Evolutionary conservation across 30 jellyfish, hydroid and myxozoan genomes (phyloP), one percentile per base, ranked within the genome.

Genomic region (Turritopsis rubra): DNA sequence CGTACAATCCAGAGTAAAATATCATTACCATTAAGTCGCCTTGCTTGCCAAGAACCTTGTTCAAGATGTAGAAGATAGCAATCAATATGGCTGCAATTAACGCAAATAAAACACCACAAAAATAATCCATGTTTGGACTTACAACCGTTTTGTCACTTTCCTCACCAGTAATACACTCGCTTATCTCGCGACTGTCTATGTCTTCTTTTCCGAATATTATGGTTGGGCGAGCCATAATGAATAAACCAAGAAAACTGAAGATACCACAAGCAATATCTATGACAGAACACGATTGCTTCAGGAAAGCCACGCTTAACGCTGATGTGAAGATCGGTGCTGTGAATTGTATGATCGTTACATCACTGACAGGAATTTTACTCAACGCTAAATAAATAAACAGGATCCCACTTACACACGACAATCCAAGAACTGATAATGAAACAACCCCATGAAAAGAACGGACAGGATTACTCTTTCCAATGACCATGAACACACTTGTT

Each of bases 291-390:
- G 90, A 75, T 22, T 79, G 90, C 20, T 88, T 89, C 7, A 90
- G 95, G 60, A 90, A 72, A 52, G 86, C 65, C 53, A 85, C 88
- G 73, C 97, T 85, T 29, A 90, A 76, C 17, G 88, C 54, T 84
- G 91, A 75, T 29, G 97, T 90, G 65, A 90, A 85, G n/a, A 90
- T 87, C 52, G 97, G 97, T n/a, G 97, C 97, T 1, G 97, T 90
- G 81, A 90, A 90, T 73, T 90, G 97, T 20, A 90, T 85, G 21
- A 90, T 91, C 0, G 97, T 90, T 53, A 89, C 96, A 70, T 89
- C 96, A 52, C 88, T 93, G 29, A 89, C 90, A 13, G 94, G 94
- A 21, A 90, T 83, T 71, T 88, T 81, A 65, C 77, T 91, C 72
- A 90, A 72, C 22, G 97, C 93, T n/a, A 90, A 85, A 72, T 85